Base-by-base conservation (phyloP, 2,888 invertebrate genomes). In the Chelonus formosanus region DNA sequence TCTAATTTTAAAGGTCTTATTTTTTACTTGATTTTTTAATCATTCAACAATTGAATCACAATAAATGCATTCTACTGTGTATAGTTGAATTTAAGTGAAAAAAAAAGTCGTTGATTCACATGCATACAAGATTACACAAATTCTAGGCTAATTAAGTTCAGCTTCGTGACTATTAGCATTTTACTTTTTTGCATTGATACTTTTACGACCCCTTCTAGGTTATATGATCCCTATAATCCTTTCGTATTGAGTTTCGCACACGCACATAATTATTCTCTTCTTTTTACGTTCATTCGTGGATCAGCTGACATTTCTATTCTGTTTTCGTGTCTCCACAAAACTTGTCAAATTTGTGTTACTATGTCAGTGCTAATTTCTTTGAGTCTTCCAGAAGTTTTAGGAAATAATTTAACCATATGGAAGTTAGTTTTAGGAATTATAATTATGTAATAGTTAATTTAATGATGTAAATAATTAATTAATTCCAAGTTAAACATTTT, bases 141-240 rank as follows among this genome's bases (percentile, higher is more conserved):
- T 76, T 75, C 72, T 73, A 73, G 71, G 73, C 69, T 76, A 76
- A 76, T 77, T 76, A 71, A 47, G 32, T 54, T 45, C 68, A 67
- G 70, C 70, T 70, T 73, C 70, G 70, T 69, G 61, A 68, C 70
- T 72, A 73, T 71, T 70, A 63, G 68, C 61, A 48, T 57, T 63
- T 63, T 40, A 48, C 34, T 48, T 63, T 56, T 48, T 40, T 63
- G 3, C 64, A 44, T 36, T 58, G 43, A 20, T 20, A 20, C 20
- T 20, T 53, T 8, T 57, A 32, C 31, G 50, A 60, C 53, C 57
- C 57, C 44, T 34, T 32, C 31, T 31, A 32, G n/a, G 36, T 56
- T 47, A 43, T 52, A 52, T 43, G 52, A 45, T 52, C 44, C 32
- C 57, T 32, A 6, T 43, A 8, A 45, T 20, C 48, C n/a, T 31